These are phyloP conservation scores for Manis pentadactyla DNA, from an alignment of 2,797 vertebrate genomes.

Conservation along the genomic window DNA sequence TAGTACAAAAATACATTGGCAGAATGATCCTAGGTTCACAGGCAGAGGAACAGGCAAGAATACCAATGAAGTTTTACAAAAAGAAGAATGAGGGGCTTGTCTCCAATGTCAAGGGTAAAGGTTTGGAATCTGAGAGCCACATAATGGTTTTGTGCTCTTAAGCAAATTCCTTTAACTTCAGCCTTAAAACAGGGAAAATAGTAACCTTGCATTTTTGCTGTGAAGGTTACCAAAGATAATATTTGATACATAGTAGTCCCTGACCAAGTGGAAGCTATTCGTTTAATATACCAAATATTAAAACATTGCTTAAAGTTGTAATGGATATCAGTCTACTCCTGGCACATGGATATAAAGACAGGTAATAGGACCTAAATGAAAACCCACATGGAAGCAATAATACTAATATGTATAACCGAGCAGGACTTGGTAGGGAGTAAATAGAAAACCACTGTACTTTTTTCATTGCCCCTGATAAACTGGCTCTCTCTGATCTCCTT, in stretches of 20 bases:
- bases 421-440: background rate
- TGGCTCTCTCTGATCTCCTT: background rate
- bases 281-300: background rate
- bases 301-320: background rate
- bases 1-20: background rate
- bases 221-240: background rate
- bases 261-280: background rate
- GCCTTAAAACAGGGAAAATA: background rate
- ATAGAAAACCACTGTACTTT: background rate
- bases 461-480: background rate
- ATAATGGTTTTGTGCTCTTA: background rate
- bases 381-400: background rate
- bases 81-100: background rate
- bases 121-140: background rate
- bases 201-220: background rate
- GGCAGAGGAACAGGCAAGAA: background rate
- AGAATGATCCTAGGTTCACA: background rate
- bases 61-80: background rate
- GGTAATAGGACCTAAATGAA: background rate
- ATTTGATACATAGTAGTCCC: background rate
- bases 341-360: background rate
- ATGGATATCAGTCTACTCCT: background rate
- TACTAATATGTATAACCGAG: background rate
- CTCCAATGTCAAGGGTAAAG: background rate
- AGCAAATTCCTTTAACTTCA: background rate